Evolutionary conservation across 2,888 invertebrate species (phyloP).

Genomic region (Yponomeuta sedellus): DNA sequence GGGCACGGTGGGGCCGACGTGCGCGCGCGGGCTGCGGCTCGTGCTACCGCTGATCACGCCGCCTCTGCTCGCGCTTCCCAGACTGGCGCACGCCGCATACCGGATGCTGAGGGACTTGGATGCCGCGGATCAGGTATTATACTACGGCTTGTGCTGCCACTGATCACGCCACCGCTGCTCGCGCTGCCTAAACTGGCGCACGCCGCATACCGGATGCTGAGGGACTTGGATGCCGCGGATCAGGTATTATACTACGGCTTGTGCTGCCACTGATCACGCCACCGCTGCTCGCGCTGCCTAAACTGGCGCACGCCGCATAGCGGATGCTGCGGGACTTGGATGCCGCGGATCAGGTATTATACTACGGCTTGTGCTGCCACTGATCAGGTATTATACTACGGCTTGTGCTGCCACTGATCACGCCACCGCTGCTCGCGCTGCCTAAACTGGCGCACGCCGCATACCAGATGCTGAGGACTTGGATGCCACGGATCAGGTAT

Average conservation of each 20-base stretch:
- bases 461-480: constrained; percentile 34
- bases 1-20: constrained; percentile 38
- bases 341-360: too few species aligned
- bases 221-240: neutral
- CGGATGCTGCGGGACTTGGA: constrained; percentile 39
- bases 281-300: neutral
- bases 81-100: constrained; percentile 52
- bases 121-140: constrained; percentile 32
- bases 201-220: too few species aligned
- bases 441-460: neutral
- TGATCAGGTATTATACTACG: constrained; percentile 50
- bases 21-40: constrained; percentile 53
- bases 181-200: constrained; percentile 40
- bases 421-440: constrained; percentile 20
- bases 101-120: constrained; percentile 60
- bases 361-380: constrained; percentile 52
- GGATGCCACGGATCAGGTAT: constrained; percentile 27
- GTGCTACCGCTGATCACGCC: constrained; percentile 53
- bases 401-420: constrained; percentile 50
- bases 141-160: neutral
- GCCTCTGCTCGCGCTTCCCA: constrained; percentile 43
- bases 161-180: constrained; percentile 37
- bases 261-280: constrained; percentile 50
- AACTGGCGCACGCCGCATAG: neutral
- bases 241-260: constrained; percentile 51